phyloP scores from a whole-genome alignment of 2,113 vertebrate species.

The Sarotherodon lohbergeri region DNA sequence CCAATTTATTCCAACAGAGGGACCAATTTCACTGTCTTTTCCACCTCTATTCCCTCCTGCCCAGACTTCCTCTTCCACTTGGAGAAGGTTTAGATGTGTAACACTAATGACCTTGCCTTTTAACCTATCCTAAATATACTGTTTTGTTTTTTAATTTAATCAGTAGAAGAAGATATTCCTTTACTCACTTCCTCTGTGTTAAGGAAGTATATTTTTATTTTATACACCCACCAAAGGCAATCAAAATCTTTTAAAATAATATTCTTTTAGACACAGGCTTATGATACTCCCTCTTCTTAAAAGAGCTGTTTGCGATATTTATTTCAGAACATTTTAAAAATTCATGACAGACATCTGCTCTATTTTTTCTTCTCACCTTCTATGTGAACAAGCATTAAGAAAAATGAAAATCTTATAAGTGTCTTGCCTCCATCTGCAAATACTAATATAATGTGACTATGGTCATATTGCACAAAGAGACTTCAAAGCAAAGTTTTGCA shows the following conservation, averaged over 20 bases:
- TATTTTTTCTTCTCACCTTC: background rate
- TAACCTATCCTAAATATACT: background rate
- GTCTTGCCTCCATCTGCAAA: background rate
- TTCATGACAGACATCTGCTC: background rate
- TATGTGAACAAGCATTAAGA: background rate
- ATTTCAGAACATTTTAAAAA: background rate
- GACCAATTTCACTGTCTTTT: conserved; percentile 54
- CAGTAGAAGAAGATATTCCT: background rate
- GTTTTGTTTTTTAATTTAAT: background rate
- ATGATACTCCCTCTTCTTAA: background rate
- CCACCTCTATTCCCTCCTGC: background rate
- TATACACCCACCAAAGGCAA: background rate
- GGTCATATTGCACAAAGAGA: background rate
- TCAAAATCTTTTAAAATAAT: background rate
- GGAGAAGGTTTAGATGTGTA: background rate
- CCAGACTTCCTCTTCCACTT: background rate
- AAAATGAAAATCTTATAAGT: background rate
- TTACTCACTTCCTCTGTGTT: background rate
- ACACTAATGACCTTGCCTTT: background rate
- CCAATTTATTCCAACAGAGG: conserved; percentile 65
- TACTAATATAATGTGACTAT: background rate
- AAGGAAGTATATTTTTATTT: background rate
- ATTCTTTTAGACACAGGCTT: background rate
- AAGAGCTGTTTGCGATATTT: background rate
- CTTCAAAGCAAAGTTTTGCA: background rate